These are phyloP conservation scores for Chaetops frenatus DNA, from an alignment of 2,113 vertebrate genomes.

Conservation along the genomic window DNA sequence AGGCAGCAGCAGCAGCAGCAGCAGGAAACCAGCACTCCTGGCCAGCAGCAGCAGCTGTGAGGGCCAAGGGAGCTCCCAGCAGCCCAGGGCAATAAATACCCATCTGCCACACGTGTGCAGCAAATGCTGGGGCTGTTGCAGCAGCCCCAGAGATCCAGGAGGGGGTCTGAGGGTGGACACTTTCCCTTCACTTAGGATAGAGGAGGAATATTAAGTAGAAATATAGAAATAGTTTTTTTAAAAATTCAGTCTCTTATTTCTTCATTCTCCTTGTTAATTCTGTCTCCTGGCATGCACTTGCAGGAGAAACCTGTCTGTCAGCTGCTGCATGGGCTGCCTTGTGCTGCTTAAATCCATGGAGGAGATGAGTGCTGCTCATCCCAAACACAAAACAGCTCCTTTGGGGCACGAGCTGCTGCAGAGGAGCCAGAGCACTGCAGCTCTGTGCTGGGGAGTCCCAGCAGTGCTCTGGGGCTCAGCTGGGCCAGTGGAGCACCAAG, in stretches of 20 bases:
- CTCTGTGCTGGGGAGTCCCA: neutral
- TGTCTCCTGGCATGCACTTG: neutral
- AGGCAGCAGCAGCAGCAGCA: neutral
- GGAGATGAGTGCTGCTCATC: neutral
- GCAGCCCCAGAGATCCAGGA: neutral
- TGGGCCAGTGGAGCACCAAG: neutral
- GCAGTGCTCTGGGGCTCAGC: rapidly evolving
- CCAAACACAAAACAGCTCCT: neutral
- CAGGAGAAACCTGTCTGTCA: neutral
- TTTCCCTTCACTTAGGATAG: neutral
- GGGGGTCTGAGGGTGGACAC: neutral
- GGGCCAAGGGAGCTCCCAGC: neutral
- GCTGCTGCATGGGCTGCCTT: neutral
- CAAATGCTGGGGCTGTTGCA: neutral
- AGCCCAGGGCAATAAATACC: neutral
- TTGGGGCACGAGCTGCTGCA: neutral
- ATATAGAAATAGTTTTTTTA: neutral
- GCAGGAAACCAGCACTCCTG: neutral
- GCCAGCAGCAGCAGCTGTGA: neutral
- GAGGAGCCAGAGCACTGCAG: neutral
- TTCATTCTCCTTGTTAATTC: neutral
- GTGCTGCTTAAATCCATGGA: neutral
- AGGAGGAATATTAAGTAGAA: neutral
- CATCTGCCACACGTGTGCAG: neutral
- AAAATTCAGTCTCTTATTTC: neutral